These are phyloP conservation scores for Alauda arvensis DNA, from an alignment of 2,797 vertebrate species.

Conservation along the genomic window DNA sequence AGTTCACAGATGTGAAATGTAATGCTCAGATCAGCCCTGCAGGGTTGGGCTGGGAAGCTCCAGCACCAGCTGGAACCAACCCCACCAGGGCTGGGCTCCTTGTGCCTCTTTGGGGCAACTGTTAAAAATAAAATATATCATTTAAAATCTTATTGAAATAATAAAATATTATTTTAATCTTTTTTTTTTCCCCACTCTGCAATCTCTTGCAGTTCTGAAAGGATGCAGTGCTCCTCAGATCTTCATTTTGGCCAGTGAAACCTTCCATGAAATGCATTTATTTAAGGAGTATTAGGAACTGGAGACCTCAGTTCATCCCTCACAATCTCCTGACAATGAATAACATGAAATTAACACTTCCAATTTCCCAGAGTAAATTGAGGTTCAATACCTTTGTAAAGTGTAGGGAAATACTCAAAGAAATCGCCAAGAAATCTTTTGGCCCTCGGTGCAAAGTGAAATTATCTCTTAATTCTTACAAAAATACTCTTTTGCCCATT, in stretches of 20 bases:
- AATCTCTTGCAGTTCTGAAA: not conserved
- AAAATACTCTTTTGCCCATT: not conserved
- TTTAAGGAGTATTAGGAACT: not conserved
- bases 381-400: not conserved
- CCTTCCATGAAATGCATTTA: not conserved
- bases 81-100: not conserved
- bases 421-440: not conserved
- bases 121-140: not conserved
- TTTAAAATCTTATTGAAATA: not conserved
- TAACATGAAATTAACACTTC: not conserved
- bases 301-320: not conserved
- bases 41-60: not conserved
- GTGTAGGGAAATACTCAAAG: rapidly evolving
- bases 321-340: not conserved
- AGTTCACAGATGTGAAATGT: not conserved
- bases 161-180: too few relatives aligned
- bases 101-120: not conserved
- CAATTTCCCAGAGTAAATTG: not conserved
- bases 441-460: not conserved
- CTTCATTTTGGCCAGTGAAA: not conserved
- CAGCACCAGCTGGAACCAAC: not conserved
- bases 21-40: not conserved
- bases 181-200: not conserved
- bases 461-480: not conserved
- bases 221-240: rapidly evolving